Base-by-base conservation (phyloP, 1,140 invertebrate genomes). In the Hirudo medicinalis region DNA sequence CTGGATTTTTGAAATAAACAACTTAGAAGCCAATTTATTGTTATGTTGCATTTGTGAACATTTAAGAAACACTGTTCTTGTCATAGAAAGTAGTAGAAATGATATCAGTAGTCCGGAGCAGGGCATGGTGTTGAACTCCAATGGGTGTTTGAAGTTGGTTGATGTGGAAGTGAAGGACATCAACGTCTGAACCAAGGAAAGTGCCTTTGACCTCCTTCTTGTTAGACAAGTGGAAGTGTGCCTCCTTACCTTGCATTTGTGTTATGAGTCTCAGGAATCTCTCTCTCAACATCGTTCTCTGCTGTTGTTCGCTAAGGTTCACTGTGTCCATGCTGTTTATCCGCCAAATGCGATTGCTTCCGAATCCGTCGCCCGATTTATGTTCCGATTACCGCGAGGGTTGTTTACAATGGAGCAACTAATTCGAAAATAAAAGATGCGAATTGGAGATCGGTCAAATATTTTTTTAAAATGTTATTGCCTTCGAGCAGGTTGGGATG, bases 81-180 rank as follows among this genome's bases (percentile, higher is more conserved):
- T 43, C 32, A 25, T 74, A 32, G 53, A 75, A 73, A 53, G 69
- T 72, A 49, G 81, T 74, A 13, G 76, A 76, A 32, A 78, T 70
- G 11, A 80, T 77, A 74, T 82, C 81, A n/a, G 74, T 77, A 17
- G 78, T 75, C 36, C 80, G 72, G 11, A 82, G 68, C 17, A 80
- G 72, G n/a, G 79, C 80, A 72, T 79, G 71, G 13, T 78, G 77
- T 22, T 80, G 70, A 15, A 76, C 75, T 55, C 81, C 81, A 70
- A 82, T 81, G 2, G 80, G 80, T 8, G 81, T 82, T 20, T 73
- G 36, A 15, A 82, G 74, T 55, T 81, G 72, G 0, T 72, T 72
- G 0, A 82, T 76, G 69, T 80, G 79, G 25, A 82, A 43, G 57
- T 79, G 75, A 8, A 79, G 76, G 20, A 80, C 74, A 43, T 81